Percentiles rank a stretch among this genome's conserved stretches.
Conservation (phyloP, 2,888 invertebrate species). For the Thymelicus lineola region DNA sequence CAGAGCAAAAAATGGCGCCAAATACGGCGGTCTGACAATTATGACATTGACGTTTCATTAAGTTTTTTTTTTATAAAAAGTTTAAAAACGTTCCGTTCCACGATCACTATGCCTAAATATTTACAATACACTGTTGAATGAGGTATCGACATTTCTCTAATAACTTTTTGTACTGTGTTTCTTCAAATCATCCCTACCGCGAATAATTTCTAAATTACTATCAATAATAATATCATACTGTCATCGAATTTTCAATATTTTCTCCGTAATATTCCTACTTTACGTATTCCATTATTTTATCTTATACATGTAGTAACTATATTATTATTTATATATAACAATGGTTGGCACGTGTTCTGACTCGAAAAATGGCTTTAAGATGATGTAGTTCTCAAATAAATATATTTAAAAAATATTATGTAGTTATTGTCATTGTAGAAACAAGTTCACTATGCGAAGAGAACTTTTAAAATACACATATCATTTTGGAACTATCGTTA, state of each 20-base stretch:
- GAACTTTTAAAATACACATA: background rate
- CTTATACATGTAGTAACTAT: slow-evolving; percentile 82
- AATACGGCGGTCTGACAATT: slow-evolving; percentile 43
- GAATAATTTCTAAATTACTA: slow-evolving; percentile 41
- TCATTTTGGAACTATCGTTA: slow-evolving; percentile 39
- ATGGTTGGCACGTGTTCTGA: slow-evolving; percentile 77
- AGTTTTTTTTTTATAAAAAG: slow-evolving; percentile 64
- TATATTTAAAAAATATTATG: background rate
- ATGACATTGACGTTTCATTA: slow-evolving; percentile 32
- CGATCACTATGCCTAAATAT: slow-evolving; percentile 65
- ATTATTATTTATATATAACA: slow-evolving; percentile 63
- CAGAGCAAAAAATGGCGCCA: slow-evolving; percentile 24
- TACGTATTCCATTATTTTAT: slow-evolving; percentile 56
- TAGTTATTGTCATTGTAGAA: slow-evolving; percentile 24
- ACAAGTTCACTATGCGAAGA: background rate
- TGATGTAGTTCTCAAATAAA: slow-evolving; percentile 30
- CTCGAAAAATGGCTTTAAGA: slow-evolving; percentile 48
- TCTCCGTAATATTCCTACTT: slow-evolving; percentile 49
- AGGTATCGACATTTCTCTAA: slow-evolving; percentile 67
- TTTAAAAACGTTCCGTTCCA: slow-evolving; percentile 54
- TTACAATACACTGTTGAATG: slow-evolving; percentile 80
- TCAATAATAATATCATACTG: slow-evolving; percentile 64
- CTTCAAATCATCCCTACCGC: slow-evolving; percentile 26
- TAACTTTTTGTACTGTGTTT: slow-evolving; percentile 39
- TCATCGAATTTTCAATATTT: slow-evolving; percentile 55